Evolutionary conservation across 1,140 invertebrate species (phyloP), one percentile per base, ranked within the genome.

Genomic region (Frieseomelitta varia): DNA sequence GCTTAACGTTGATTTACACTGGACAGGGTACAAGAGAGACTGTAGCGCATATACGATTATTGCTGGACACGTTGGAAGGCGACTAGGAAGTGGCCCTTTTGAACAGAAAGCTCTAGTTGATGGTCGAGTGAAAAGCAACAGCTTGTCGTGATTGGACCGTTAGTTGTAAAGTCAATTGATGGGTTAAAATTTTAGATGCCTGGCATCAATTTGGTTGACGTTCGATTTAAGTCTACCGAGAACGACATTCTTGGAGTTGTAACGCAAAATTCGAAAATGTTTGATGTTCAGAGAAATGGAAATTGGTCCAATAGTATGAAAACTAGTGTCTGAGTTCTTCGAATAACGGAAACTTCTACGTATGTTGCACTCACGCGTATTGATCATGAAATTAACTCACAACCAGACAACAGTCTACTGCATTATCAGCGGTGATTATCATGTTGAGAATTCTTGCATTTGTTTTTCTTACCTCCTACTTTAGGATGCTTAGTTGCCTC

Each of bases 1-100:
- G 63, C 55, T 82, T 81, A 67, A 75, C 30, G 21, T 76, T 82
- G 80, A 82, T 81, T 82, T 82, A 82, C 61, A 21, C 8, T 30
- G 79, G 55, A 77, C 75, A 65, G 53, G 17, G 14, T 30, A 51
- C 17, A n/a, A 27, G 30, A 14, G 51, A 39, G 56, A 63, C 21
- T 39, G 39, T 27, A 34, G 39, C 58, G 21, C 58, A 21, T 27
- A n/a, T 10, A 65, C 27, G 1, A 21, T 75, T 30, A 12, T 55
- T 10, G 68, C 68, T 68, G 67, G 30, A 21, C 53, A 8, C 21
- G 72, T 67, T 47, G 21, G 19, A 47, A 47, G 61, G 55, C 63
- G 80, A 81, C 53, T 63, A 81, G 58, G 27, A 77, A 77, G 30
- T 34, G n/a, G n/a, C n/a, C n/a, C n/a, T n/a, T n/a, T 24, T 17